Evolutionary conservation across 2,797 vertebrate species (phyloP).

Genomic region (Sebastes hopkinsi): DNA sequence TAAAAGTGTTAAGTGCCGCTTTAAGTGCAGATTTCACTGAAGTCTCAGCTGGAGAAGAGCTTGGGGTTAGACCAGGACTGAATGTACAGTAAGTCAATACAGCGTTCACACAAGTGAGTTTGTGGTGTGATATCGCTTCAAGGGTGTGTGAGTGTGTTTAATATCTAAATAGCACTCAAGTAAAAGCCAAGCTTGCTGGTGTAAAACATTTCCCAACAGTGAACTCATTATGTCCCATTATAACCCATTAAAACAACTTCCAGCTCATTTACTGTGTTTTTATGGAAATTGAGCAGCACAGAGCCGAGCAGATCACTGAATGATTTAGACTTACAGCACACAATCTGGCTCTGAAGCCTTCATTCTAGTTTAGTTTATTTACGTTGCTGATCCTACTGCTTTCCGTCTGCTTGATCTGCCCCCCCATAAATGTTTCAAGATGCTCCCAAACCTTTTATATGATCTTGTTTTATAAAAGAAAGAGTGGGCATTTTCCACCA

Average conservation of each 20-base stretch:
- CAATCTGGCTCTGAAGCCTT: not conserved
- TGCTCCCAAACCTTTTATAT: not conserved
- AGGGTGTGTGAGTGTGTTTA: not conserved
- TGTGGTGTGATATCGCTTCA: not conserved
- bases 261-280: slow-evolving; percentile 22
- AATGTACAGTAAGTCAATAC: not conserved
- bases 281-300: not conserved
- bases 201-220: slow-evolving; percentile 28
- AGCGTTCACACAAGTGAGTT: not conserved
- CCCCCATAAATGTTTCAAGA: not conserved
- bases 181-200: slow-evolving; percentile 9
- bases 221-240: slow-evolving; percentile 44
- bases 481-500: not conserved
- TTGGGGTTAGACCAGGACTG: not conserved
- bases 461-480: not conserved
- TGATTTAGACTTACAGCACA: not conserved
- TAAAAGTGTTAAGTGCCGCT: too few relatives aligned
- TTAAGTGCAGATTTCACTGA: not conserved
- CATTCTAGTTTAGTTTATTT: not conserved
- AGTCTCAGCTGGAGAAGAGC: too few relatives aligned
- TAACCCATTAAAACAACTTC: slow-evolving; percentile 36
- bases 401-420: not conserved
- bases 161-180: not conserved
- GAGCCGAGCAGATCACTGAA: not conserved
- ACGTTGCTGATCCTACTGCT: not conserved